Evolutionary conservation across 1,140 invertebrate species (phyloP).

Genomic region (Diabrotica virgifera): DNA sequence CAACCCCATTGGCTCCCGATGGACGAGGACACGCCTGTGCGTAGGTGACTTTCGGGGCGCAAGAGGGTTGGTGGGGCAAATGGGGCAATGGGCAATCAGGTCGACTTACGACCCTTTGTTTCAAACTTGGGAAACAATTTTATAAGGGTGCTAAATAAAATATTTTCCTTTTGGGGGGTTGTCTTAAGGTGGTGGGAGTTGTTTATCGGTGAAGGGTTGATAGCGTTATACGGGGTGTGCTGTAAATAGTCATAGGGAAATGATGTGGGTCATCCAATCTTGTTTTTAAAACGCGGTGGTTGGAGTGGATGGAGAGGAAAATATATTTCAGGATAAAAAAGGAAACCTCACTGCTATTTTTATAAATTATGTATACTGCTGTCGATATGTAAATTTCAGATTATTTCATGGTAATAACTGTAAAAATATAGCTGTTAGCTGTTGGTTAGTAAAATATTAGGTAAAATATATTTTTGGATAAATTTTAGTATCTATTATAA

Average conservation of each 20-base stretch:
- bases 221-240: not conserved
- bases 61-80: conserved; percentile 1
- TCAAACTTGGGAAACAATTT: conserved; percentile 11
- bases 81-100: conserved; percentile 6
- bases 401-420: too few species aligned
- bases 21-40: conserved; percentile 10
- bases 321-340: too few species aligned
- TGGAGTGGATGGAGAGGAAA: too few species aligned
- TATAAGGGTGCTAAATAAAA: conserved; percentile 15
- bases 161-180: conserved; percentile 9
- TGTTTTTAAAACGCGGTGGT: too few species aligned
- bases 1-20: not conserved
- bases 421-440: too few species aligned
- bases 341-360: too few species aligned
- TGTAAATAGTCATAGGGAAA: not conserved
- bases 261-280: not conserved
- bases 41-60: conserved; percentile 5
- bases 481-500: too few species aligned
- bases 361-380: too few species aligned
- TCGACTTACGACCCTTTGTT: conserved; percentile 17
- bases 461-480: too few species aligned
- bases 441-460: too few species aligned
- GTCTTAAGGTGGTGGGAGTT: conserved; percentile 10
- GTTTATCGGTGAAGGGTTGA: not conserved
- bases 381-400: too few species aligned